Evolutionary conservation across 2,797 vertebrate species (phyloP).

Genomic region (Smutsia gigantea): DNA sequence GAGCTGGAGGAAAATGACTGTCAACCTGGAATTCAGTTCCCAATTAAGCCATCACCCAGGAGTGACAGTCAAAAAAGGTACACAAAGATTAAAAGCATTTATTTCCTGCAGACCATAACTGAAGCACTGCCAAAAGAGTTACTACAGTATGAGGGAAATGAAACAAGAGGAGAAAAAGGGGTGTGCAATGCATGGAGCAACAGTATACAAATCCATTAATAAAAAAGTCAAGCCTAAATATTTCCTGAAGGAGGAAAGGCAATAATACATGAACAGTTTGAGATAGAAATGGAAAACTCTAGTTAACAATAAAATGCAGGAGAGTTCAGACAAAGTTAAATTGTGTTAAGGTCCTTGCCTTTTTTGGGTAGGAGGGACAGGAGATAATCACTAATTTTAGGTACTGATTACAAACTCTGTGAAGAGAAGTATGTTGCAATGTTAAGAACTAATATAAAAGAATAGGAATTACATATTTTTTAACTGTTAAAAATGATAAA

Average conservation of each 20-base stretch:
- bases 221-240: not conserved
- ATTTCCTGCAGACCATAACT: not conserved
- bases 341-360: not conserved
- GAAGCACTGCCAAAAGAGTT: not conserved
- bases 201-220: not conserved
- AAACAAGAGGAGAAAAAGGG: not conserved
- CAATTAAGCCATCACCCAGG: not conserved
- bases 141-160: not conserved
- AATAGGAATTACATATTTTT: not conserved
- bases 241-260: not conserved
- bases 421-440: not conserved
- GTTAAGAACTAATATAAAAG: not conserved
- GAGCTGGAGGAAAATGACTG: conserved; percentile 25
- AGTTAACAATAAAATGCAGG: not conserved
- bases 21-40: conserved; percentile 5
- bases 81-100: not conserved
- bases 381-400: not conserved
- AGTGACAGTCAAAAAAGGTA: not conserved
- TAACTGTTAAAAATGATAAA: not conserved
- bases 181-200: not conserved
- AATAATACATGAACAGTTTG: not conserved
- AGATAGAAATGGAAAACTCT: not conserved
- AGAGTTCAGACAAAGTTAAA: not conserved
- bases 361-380: not conserved
- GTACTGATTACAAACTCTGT: not conserved